Evolutionary conservation across 1,140 invertebrate species (phyloP).

Genomic region (Eumeta japonica): DNA sequence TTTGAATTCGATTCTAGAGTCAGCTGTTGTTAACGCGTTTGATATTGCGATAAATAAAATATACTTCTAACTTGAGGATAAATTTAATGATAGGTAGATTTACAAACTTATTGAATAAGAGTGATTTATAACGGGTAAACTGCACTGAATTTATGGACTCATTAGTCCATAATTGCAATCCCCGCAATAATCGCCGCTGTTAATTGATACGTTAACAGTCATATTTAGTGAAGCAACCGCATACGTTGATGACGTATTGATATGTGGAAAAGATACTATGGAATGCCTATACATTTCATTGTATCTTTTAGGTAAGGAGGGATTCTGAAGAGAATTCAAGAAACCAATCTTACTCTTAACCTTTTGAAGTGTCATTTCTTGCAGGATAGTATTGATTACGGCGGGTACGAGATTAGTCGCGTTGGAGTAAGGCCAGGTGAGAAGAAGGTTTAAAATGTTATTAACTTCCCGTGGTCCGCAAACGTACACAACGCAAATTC

Average conservation of each 20-base stretch:
- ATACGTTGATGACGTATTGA: conserved; percentile 6
- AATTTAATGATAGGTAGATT: too few relatives aligned
- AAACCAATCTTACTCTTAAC: conserved; percentile 13
- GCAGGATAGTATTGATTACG: conserved; percentile 9
- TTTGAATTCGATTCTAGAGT: conserved; percentile 9
- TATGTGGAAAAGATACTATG: conserved; percentile 1
- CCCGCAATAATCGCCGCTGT: too few relatives aligned
- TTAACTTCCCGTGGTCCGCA: conserved; percentile 14
- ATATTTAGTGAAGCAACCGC: conserved; percentile 5
- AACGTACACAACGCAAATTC: conserved; percentile 14
- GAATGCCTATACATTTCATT: conserved; percentile 4
- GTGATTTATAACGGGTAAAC: too few relatives aligned
- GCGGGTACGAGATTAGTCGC: conserved; percentile 4
- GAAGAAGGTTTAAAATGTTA: neutral
- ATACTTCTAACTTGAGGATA: too few relatives aligned
- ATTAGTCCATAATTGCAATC: too few relatives aligned
- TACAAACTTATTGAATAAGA: too few relatives aligned
- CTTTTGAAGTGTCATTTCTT: conserved; percentile 16
- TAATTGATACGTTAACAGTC: too few relatives aligned
- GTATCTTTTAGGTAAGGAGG: conserved; percentile 9
- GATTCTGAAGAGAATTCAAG: conserved; percentile 9
- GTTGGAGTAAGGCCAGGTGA: conserved; percentile 1
- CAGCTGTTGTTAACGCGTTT: too few relatives aligned
- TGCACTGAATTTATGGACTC: too few relatives aligned
- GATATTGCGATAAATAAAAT: too few relatives aligned